phyloP scores from a whole-genome alignment of 2,113 vertebrate genomes.

The Perca schrenkii region DNA sequence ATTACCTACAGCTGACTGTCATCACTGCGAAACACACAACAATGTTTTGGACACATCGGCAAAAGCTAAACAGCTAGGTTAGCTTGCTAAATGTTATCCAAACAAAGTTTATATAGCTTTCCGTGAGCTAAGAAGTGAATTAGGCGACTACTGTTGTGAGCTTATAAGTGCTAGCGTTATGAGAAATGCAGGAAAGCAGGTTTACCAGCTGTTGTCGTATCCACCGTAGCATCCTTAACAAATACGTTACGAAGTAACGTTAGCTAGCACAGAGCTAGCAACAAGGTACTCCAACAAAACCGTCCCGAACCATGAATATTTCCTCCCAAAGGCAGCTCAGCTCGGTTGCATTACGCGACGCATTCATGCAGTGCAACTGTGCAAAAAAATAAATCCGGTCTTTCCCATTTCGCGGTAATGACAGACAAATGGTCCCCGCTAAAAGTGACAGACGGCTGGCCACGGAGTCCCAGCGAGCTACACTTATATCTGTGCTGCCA shows the following conservation, averaged over 20 bases:
- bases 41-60: conserved; percentile 48
- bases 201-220: conserved; percentile 96
- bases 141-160: no score
- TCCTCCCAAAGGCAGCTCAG: conserved; percentile 48
- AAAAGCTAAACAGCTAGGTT: conserved; percentile 41
- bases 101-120: conserved; percentile 54
- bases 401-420: conserved; percentile 37
- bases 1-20: conserved; percentile 59
- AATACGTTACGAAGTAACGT: conserved; percentile 40
- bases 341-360: conserved; percentile 66
- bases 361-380: conserved; percentile 20
- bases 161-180: background rate
- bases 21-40: conserved; percentile 13
- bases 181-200: conserved; percentile 18
- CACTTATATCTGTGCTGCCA: conserved; percentile 66
- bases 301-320: conserved; percentile 67
- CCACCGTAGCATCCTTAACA: conserved; percentile 92
- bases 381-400: background rate
- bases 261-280: conserved; percentile 79
- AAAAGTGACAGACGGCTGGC: conserved; percentile 65
- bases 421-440: conserved; percentile 23
- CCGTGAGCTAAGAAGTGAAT: background rate
- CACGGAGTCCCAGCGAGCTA: conserved; percentile 62
- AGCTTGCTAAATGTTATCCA: conserved; percentile 8
- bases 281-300: conserved; percentile 77